Conservation (phyloP, 2,113 vertebrate genomes). For the Euleptes europaea region DNA sequence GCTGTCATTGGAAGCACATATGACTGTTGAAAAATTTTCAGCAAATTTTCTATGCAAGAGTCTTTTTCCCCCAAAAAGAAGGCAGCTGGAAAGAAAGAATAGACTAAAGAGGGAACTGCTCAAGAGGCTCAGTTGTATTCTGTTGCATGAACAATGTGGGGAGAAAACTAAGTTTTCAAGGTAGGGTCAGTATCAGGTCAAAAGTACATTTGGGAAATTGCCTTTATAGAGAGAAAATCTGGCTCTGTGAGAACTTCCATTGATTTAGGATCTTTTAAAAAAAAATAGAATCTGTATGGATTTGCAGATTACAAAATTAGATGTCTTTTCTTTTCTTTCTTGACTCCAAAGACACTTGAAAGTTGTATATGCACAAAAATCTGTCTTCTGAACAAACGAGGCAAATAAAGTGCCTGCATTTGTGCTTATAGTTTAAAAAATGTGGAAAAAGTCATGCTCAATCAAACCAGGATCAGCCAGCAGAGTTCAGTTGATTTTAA, state of each 20-base stretch:
- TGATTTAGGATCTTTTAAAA: slow-evolving; percentile 19
- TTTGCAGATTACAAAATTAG: slow-evolving; percentile 34
- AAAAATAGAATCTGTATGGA: slow-evolving; percentile 36
- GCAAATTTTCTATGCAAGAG: neutral
- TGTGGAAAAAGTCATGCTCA: no score
- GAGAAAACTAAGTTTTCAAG: slow-evolving; percentile 46
- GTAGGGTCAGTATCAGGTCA: slow-evolving; percentile 37
- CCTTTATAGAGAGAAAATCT: slow-evolving; percentile 22
- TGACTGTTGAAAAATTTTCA: neutral
- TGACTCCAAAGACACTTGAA: slow-evolving; percentile 36
- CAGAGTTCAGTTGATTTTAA: no score
- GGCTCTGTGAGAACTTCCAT: neutral
- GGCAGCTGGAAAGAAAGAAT: slow-evolving; percentile 41
- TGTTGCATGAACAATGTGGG: slow-evolving; percentile 16
- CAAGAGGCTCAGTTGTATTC: slow-evolving; percentile 46
- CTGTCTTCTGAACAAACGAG: neutral
- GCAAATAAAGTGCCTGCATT: neutral
- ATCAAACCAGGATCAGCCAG: no score
- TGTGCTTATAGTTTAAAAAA: no score
- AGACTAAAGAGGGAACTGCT: slow-evolving; percentile 15
- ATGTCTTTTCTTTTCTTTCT: slow-evolving; percentile 44
- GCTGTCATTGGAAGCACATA: neutral
- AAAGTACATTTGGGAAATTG: slow-evolving; percentile 46
- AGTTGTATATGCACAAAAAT: slow-evolving; percentile 30
- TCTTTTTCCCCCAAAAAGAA: slow-evolving; percentile 23